Evolutionary conservation across 2,113 vertebrate genomes (phyloP).

Genomic region (Rhineura floridana): DNA sequence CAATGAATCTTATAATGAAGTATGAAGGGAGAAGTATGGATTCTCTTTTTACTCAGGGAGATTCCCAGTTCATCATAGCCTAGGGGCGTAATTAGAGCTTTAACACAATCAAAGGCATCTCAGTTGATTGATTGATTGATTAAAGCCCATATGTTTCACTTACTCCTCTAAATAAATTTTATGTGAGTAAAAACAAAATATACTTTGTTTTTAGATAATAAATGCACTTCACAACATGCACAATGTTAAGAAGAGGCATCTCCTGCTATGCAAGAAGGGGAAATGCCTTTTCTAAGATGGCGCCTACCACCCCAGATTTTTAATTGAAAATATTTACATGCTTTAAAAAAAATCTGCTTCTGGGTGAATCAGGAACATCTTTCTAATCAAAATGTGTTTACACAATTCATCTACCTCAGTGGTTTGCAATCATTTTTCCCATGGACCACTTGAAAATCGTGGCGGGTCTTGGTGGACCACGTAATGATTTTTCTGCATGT

Average conservation of each 20-base stretch:
- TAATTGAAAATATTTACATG: too few relatives aligned
- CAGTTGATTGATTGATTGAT: background rate
- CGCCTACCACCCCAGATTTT: too few relatives aligned
- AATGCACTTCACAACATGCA: too few relatives aligned
- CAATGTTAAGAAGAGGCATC: background rate
- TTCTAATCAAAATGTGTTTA: background rate
- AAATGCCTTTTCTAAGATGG: background rate
- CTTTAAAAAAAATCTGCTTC: background rate
- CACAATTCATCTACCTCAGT: background rate
- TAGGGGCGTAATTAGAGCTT: background rate
- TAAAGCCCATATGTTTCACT: background rate
- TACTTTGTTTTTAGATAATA: background rate
- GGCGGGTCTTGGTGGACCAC: too few relatives aligned
- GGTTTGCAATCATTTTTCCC: too few relatives aligned
- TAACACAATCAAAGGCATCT: background rate
- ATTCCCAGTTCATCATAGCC: background rate
- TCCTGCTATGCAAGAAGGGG: background rate
- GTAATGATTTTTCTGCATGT: too few relatives aligned
- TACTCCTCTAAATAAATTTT: background rate
- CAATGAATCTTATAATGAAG: background rate
- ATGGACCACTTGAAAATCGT: too few relatives aligned
- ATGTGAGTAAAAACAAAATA: background rate
- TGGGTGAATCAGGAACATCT: background rate
- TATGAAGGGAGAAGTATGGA: background rate
- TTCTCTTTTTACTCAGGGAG: background rate